Evolutionary conservation across 1,140 invertebrate genomes (phyloP).

Genomic region (Steinernema feltiae): DNA sequence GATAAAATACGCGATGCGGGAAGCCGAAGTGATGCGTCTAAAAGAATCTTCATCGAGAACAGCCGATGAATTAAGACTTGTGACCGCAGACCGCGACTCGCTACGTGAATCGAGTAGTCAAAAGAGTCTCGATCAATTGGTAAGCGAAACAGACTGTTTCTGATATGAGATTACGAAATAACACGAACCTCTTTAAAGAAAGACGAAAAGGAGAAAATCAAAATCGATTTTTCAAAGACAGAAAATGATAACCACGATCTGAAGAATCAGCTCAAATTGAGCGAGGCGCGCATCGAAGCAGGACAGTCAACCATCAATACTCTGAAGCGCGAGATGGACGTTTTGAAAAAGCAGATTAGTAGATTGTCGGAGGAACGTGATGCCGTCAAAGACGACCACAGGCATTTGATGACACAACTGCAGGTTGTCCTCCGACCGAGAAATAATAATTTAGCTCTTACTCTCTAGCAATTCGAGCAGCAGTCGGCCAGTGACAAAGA

Average conservation of each 20-base stretch:
- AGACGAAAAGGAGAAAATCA: conserved; percentile 18
- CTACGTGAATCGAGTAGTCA: background rate
- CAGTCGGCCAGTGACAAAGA: background rate
- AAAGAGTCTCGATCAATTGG: background rate
- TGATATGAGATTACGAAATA: background rate
- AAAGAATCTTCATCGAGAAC: background rate
- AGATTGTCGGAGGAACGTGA: conserved; percentile 23
- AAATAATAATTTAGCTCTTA: conserved; percentile 8
- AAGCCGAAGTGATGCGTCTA: conserved; percentile 29
- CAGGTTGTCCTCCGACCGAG: conserved; percentile 19
- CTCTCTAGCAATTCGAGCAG: background rate
- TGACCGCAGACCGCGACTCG: background rate
- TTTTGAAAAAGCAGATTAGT: conserved; percentile 29
- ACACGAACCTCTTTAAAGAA: background rate
- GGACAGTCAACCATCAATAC: conserved; percentile 16
- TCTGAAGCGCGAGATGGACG: conserved; percentile 30
- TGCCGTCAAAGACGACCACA: conserved; percentile 1
- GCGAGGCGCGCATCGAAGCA: conserved; percentile 29
- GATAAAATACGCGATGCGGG: conserved; percentile 33
- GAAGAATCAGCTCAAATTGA: conserved; percentile 32
- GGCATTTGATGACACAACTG: background rate
- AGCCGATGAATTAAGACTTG: background rate
- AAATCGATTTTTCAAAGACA: conserved; percentile 21
- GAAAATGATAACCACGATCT: conserved; percentile 27
- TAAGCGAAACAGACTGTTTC: no score